phyloP scores from a whole-genome alignment of 1,140 invertebrate species.

The Drosophila mauritiana region DNA sequence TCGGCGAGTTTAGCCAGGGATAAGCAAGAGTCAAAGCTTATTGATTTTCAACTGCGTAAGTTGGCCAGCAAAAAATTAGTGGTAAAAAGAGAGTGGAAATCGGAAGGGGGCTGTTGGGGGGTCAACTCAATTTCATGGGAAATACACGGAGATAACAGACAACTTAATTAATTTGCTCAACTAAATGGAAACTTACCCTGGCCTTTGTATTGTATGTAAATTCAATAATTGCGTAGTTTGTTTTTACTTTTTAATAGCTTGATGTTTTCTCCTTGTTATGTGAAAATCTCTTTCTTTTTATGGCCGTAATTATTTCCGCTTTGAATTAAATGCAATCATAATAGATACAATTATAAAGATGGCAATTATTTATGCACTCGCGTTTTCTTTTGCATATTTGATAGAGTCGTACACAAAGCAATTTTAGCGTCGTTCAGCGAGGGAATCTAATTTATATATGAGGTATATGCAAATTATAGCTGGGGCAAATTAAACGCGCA shows the following conservation, averaged over 20 bases:
- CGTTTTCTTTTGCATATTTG: conserved; percentile 59
- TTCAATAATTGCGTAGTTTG: conserved; percentile 30
- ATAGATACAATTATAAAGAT: conserved; percentile 42
- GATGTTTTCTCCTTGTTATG: conserved; percentile 45
- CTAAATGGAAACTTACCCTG: conserved; percentile 52
- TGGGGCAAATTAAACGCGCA: conserved; percentile 34
- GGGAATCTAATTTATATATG: conserved; percentile 26
- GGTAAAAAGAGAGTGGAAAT: not conserved
- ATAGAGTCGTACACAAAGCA: conserved; percentile 42
- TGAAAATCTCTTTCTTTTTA: conserved; percentile 35
- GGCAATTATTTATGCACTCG: conserved; percentile 66
- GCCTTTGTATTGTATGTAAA: conserved; percentile 28
- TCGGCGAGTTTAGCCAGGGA: conserved; percentile 35
- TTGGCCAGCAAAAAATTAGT: conserved; percentile 35
- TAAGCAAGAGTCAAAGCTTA: conserved; percentile 63
- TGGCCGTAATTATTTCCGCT: conserved; percentile 66
- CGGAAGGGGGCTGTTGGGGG: not conserved
- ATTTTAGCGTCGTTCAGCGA: conserved; percentile 27
- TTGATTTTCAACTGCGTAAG: conserved; percentile 67
- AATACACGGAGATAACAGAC: conserved; percentile 20
- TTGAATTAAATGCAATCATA: conserved; percentile 72
- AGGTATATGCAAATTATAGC: not conserved
- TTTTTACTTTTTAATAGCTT: conserved; percentile 40
- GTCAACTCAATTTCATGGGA: conserved; percentile 13
- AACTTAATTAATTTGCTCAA: conserved; percentile 51